Evolutionary conservation across 2,113 vertebrate species (phyloP).

Genomic region (Crypturellus undulatus): DNA sequence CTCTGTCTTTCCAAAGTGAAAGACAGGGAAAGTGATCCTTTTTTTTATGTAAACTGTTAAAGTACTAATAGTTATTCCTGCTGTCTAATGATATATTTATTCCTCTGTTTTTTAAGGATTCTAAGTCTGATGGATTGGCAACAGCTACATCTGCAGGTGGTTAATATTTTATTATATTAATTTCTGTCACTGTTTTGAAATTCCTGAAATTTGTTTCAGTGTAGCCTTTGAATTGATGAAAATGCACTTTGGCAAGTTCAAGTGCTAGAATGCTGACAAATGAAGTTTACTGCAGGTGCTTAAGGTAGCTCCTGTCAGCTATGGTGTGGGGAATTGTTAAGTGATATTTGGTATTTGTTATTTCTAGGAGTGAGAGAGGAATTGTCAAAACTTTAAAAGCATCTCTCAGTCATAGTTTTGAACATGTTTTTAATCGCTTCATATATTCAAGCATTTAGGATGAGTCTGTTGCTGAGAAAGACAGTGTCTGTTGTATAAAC

Average conservation of each 20-base stretch:
- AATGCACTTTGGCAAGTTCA: not conserved
- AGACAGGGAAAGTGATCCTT: not conserved
- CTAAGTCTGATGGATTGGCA: slow-evolving; percentile 85
- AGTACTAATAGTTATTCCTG: not conserved
- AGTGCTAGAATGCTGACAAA: not conserved
- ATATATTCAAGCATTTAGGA: not conserved
- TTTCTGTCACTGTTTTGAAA: not conserved
- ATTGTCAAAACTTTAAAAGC: not conserved
- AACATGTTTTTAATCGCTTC: not conserved
- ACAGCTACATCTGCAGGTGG: slow-evolving; percentile 86
- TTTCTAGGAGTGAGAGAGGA: not conserved
- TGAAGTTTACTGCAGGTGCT: not conserved
- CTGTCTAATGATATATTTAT: slow-evolving; percentile 53
- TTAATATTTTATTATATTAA: slow-evolving; percentile 45
- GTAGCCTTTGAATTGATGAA: not conserved
- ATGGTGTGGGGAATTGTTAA: not conserved
- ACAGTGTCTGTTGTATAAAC: not conserved
- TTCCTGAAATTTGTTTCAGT: not conserved
- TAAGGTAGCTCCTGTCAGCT: not conserved
- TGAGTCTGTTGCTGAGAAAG: not conserved
- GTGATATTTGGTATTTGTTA: not conserved
- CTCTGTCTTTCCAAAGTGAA: not conserved
- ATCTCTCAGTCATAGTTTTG: not conserved
- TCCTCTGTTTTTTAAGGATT: slow-evolving; percentile 69
- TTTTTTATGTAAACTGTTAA: not conserved